Percentiles rank a stretch among this genome's conserved stretches.
phyloP scores from a whole-genome alignment of 2,888 invertebrate species.

The Ormia ochracea region DNA sequence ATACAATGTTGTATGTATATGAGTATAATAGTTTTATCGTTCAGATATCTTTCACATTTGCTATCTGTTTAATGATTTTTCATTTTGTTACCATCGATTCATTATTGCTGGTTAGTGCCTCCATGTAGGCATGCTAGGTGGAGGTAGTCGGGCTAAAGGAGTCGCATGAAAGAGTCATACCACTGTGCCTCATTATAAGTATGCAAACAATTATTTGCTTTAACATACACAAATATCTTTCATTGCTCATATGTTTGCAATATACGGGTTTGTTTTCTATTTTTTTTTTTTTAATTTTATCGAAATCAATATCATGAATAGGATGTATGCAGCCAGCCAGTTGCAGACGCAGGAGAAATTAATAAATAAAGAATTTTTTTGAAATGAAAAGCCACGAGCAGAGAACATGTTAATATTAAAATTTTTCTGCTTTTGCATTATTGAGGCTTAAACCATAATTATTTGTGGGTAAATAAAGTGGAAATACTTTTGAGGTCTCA shows the following conservation, averaged over 20 bases:
- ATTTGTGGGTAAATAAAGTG: neutral
- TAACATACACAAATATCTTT: constrained; percentile 24
- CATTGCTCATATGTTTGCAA: constrained; percentile 16
- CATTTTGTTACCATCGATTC: constrained; percentile 13
- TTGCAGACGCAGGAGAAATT: constrained; percentile 23
- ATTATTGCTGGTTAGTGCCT: constrained; percentile 11
- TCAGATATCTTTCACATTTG: neutral
- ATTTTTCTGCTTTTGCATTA: neutral
- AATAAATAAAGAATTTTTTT: constrained; percentile 19
- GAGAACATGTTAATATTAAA: neutral
- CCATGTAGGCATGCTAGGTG: neutral
- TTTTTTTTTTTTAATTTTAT: neutral
- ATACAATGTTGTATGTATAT: too few relatives aligned
- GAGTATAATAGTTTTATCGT: too few relatives aligned
- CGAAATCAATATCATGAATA: constrained; percentile 16
- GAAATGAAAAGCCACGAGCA: neutral
- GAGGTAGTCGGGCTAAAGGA: neutral
- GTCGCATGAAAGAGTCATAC: too few relatives aligned
- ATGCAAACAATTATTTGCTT: constrained; percentile 12
- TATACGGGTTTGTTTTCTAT: neutral
- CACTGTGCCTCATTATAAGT: constrained; percentile 29
- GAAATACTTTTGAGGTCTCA: too few relatives aligned
- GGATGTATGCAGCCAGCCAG: neutral
- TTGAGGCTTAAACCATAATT: too few relatives aligned
- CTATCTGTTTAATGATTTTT: constrained; percentile 1